Conservation (phyloP, 2,888 invertebrate genomes). For the Nymphalis c-album region DNA sequence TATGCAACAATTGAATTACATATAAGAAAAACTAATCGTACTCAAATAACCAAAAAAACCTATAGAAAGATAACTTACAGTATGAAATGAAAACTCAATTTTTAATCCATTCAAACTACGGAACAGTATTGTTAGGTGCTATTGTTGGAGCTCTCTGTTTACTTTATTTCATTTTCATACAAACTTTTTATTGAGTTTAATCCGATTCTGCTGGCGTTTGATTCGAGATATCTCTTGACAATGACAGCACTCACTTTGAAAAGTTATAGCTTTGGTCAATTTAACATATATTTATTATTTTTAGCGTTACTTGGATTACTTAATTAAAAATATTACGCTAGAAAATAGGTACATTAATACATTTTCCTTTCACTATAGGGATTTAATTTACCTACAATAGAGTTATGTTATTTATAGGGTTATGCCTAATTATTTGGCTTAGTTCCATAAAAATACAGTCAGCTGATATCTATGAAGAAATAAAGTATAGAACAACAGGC, state of each 20-base stretch:
- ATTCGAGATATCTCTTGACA: not conserved
- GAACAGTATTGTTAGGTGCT: not conserved
- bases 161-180: slow-evolving; percentile 5
- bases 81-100: slow-evolving; percentile 23
- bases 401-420: no score
- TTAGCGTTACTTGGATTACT: no score
- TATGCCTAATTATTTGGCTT: no score
- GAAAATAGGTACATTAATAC: no score
- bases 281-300: no score
- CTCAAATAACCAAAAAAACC: not conserved
- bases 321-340: no score
- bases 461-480: no score
- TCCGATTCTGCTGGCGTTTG: not conserved
- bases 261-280: not conserved
- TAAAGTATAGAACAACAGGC: no score
- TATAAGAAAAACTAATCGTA: not conserved
- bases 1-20: not conserved
- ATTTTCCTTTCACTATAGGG: no score
- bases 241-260: not conserved
- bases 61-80: slow-evolving; percentile 3
- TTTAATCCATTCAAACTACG: slow-evolving; percentile 12
- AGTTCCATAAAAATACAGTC: no score
- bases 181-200: slow-evolving; percentile 14
- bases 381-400: no score
- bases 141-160: not conserved